Evolutionary conservation across 2,888 invertebrate genomes (phyloP).

Genomic region (Uloborus plumipes): DNA sequence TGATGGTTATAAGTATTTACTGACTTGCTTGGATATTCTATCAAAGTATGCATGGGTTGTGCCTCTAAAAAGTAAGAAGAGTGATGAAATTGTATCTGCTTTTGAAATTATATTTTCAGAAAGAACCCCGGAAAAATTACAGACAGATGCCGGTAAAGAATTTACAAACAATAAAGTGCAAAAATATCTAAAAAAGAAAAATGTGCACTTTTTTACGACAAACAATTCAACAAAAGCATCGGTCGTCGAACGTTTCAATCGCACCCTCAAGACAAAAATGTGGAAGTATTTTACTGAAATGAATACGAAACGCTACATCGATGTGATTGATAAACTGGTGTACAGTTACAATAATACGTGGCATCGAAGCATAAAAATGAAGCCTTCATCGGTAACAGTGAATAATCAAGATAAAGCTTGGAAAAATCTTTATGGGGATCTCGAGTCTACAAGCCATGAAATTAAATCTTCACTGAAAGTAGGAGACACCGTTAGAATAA

Average conservation of each 20-base stretch:
- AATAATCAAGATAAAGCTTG: constrained; percentile 11
- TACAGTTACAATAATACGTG: constrained; percentile 24
- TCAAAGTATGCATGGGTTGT: constrained; percentile 65
- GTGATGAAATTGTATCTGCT: constrained; percentile 39
- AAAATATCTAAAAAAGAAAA: constrained; percentile 57
- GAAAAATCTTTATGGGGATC: constrained; percentile 10
- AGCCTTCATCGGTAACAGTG: neutral
- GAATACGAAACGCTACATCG: constrained; percentile 15
- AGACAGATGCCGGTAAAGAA: constrained; percentile 66
- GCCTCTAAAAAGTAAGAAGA: constrained; percentile 66
- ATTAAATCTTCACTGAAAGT: neutral
- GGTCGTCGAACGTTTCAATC: constrained; percentile 69
- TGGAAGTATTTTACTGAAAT: constrained; percentile 21
- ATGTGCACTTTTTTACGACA: constrained; percentile 66
- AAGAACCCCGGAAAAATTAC: constrained; percentile 57
- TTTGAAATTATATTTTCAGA: constrained; percentile 51
- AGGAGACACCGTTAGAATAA: constrained; percentile 43
- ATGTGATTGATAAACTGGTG: constrained; percentile 13
- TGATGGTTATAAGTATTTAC: constrained; percentile 65
- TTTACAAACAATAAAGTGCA: constrained; percentile 64
- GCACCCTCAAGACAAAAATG: constrained; percentile 68
- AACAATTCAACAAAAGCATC: constrained; percentile 68
- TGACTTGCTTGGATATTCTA: constrained; percentile 67
- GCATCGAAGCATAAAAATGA: constrained; percentile 14
- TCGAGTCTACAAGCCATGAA: too few species aligned